Evolutionary conservation across 2,888 invertebrate species (phyloP), one percentile per base, ranked within the genome.

Genomic region (Tetragonisca angustula): DNA sequence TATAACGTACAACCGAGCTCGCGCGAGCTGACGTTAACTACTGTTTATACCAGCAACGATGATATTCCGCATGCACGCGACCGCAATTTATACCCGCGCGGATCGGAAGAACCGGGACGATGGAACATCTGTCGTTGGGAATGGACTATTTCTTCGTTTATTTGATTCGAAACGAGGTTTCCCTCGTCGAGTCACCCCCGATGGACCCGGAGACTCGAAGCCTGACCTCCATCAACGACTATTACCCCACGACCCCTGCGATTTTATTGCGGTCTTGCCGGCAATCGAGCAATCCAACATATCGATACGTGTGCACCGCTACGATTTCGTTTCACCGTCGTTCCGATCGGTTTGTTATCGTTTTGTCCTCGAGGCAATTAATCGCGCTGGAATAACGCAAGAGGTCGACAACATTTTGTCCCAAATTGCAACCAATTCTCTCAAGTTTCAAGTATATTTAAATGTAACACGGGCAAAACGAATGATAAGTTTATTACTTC

Each of bases 201-300:
- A 43, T 54, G 49, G 32, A 52, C 71, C 0, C 36, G 36, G 1
- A 43, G 17, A n/a, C 56, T 36, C 56, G 24, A 36, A 77, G 52
- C 71, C 74, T 43, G 72, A 64, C 24, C 52, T 76, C 75, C 59
- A 81, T 81, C 84, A 64, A 54, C 73, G 56, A 77, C 84, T 72
- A 70, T 84, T 79, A 73, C 54, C 32, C 43, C 64, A 54, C 73
- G 74, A 70, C 59, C 79, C 72, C 83, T 69, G 65, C 68, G 36
- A 76, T 83, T 88, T 87, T 86, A 83, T 83, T 65, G 76, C 71
- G 61, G 61, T 65, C 54, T 76, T 43, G 50, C 56, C 52, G 73
- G 54, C 73, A 83, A 88, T 85, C 85, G 64, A 88, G 79, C 80
- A 72, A 72, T 80, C 83, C 79, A 68, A 50, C 74, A 36, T 43